Conservation (phyloP, 2,888 invertebrate genomes). For the Gymnoscelis rufifasciata region DNA sequence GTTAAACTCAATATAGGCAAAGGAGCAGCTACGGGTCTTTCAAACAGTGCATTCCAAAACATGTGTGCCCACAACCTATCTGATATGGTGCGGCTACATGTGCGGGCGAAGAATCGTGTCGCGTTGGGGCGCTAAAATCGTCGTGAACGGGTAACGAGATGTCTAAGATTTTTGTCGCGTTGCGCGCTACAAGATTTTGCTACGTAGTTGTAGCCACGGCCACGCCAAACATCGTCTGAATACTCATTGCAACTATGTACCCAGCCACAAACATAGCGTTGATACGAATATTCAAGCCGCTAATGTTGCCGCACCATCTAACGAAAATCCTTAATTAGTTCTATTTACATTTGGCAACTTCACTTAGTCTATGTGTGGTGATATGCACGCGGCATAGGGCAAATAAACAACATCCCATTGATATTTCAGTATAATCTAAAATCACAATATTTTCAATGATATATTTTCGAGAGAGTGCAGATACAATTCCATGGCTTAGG, state of each 20-base stretch:
- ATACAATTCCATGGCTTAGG: slow-evolving; percentile 5
- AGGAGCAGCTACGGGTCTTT: slow-evolving; percentile 4
- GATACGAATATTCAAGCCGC: too few species aligned
- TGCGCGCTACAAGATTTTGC: too few species aligned
- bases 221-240: too few species aligned
- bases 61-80: slow-evolving; percentile 53
- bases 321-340: slow-evolving; percentile 37
- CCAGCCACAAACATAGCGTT: too few species aligned
- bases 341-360: slow-evolving; percentile 76
- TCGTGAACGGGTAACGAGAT: too few species aligned
- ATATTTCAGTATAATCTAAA: slow-evolving; percentile 57
- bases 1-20: background rate
- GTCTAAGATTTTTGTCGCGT: too few species aligned
- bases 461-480: slow-evolving; percentile 34
- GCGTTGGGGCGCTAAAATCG: too few species aligned
- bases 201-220: too few species aligned
- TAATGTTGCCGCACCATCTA: too few species aligned
- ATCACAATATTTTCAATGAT: slow-evolving; percentile 67
- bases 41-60: slow-evolving; percentile 14
- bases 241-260: too few species aligned
- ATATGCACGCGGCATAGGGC: slow-evolving; percentile 69
- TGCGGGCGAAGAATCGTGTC: too few species aligned
- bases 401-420: slow-evolving; percentile 55
- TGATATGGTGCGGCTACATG: too few species aligned
- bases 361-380: slow-evolving; percentile 70